Evolutionary conservation across 2,113 vertebrate genomes (phyloP), one percentile per base, ranked within the genome.

Genomic region (Tauraco erythrolophus): DNA sequence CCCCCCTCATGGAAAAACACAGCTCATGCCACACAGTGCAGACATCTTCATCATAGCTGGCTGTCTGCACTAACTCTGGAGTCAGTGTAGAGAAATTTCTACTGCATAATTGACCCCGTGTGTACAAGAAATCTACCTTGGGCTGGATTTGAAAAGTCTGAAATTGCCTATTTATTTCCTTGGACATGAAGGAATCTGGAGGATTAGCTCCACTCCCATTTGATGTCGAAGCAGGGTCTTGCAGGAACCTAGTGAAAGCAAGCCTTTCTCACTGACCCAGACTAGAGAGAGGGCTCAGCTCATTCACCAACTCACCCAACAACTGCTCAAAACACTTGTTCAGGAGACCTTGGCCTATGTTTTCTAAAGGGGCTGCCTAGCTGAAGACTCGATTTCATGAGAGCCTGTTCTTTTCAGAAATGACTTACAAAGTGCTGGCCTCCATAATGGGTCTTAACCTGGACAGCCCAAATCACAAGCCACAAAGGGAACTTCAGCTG

Each of bases 1-100:
- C 62, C 75, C 88, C 39, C 77, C 70, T 46, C 19, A 1, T 91
- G 97, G 97, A 96, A 96, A 97, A 97, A 88, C 48, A 54, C 89
- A 78, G 94, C 74, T 87, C 69, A 19, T 0, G 4, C 81, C 1
- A 2, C 57, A 28, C 62, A 6, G 51, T 5, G 54, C 81, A 81
- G 74, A 39, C 60, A 68, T 2, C 82, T 60, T 45, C 86, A 35
- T 43, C 75, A 62, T 4, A 43, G 72, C 84, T 48, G 22, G 0
- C 64, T 86, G 71, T 4, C 80, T 84, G 84, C 58, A 19, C 77
- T 48, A 24, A 25, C 76, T 56, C 46, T 3, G 10, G 51, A 64
- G 77, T 14, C 88, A 62, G 17, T 1, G 41, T 28, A 24, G 74
- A 86, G 66, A 43, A 51, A 92, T 64, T 46, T 33, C 70, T 45